These are phyloP conservation scores for Catocala sponsa DNA, from an alignment of 2,888 invertebrate genomes.

Conservation along the genomic window DNA sequence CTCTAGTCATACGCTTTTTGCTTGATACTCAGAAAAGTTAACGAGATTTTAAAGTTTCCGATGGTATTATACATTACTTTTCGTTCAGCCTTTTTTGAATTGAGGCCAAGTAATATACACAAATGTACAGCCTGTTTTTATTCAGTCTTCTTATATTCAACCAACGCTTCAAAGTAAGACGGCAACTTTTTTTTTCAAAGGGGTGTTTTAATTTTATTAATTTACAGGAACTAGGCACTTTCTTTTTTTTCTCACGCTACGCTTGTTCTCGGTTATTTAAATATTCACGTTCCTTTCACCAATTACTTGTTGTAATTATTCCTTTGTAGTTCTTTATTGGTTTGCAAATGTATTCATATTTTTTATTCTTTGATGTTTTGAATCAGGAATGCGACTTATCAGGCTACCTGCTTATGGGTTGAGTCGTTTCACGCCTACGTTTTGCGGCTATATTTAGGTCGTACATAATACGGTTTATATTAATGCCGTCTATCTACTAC, in stretches of 20 bases:
- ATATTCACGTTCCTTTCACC: conserved; percentile 14
- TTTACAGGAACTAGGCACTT: conserved; percentile 23
- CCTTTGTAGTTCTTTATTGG: conserved; percentile 1
- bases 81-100: conserved; percentile 5
- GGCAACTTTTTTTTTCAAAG: conserved; percentile 25
- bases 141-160: neutral
- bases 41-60: conserved; percentile 12
- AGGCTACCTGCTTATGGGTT: too few species aligned
- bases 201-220: conserved; percentile 36
- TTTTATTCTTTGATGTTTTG: neutral
- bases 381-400: neutral
- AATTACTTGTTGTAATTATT: conserved; percentile 11
- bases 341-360: neutral
- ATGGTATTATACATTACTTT: conserved; percentile 8
- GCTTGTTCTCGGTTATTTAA: conserved; percentile 13
- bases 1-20: conserved; percentile 21
- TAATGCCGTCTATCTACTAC: too few species aligned
- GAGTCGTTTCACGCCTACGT: too few species aligned
- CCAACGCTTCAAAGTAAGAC: conserved; percentile 19
- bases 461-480: too few species aligned
- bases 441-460: too few species aligned
- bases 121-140: conserved; percentile 13
- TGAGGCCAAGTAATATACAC: conserved; percentile 7
- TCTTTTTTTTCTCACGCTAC: conserved; percentile 7
- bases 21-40: conserved; percentile 17